phyloP scores from a whole-genome alignment of 2,113 vertebrate genomes.

The Hucho hucho region DNA sequence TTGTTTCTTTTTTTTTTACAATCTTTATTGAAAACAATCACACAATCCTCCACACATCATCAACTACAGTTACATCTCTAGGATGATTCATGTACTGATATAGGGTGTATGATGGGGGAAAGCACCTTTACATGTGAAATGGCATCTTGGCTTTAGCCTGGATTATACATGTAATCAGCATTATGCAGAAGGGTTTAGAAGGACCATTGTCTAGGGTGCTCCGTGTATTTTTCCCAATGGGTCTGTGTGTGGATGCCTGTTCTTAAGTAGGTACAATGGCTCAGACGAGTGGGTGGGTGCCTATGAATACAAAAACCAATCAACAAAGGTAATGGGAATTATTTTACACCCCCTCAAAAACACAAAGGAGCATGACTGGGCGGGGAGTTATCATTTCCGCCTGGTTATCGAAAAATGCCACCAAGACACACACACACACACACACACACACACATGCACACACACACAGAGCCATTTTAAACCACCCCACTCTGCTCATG shows the following conservation, averaged over 20 bases:
- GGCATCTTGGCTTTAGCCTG: background rate
- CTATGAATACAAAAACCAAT: constrained; percentile 49
- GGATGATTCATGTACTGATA: background rate
- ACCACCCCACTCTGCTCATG: background rate
- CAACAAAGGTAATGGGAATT: constrained; percentile 44
- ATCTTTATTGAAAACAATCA: too few relatives aligned
- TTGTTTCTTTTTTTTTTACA: too few relatives aligned
- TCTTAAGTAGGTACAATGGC: constrained; percentile 37
- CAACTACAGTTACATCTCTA: constrained; percentile 22
- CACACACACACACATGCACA: constrained; percentile 17
- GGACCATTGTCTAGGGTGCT: background rate
- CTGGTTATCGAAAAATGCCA: background rate
- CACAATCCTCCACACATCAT: constrained; percentile 32
- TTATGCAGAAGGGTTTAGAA: constrained; percentile 25
- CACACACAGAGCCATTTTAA: background rate
- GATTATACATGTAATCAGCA: background rate
- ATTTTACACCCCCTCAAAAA: constrained; percentile 38
- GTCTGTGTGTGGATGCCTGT: constrained; percentile 6
- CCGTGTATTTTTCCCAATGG: background rate
- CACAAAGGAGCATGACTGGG: constrained; percentile 15
- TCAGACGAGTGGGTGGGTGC: constrained; percentile 31
- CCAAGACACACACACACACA: background rate
- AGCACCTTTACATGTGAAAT: constrained; percentile 20
- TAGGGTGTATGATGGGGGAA: constrained; percentile 20
- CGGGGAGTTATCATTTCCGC: constrained; percentile 22